Base-by-base conservation (phyloP, 1,140 invertebrate genomes). In the Cydia strobilella region DNA sequence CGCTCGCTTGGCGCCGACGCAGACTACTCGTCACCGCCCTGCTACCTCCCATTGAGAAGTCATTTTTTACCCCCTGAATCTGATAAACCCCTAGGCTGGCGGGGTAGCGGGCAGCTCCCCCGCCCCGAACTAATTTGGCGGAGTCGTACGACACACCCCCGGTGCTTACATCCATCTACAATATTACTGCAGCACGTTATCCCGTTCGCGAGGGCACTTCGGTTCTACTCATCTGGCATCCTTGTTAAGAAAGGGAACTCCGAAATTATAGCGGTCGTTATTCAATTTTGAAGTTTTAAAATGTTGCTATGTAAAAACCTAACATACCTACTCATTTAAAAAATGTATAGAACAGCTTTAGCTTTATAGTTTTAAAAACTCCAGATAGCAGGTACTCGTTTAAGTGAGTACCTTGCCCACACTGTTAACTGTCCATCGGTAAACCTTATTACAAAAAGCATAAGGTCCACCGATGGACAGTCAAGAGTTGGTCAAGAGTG, bases 61-160 rank as follows among this genome's bases (percentile, higher is more conserved):
- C 84, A 90, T 93, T 93, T 92, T 91, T 92, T 85, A 88, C 86
- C 90, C 90, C 91, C 91, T 88, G 89, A 89, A 91, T 91, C 90
- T 89, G 90, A 91, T 91, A 91, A 91, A 88, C 88, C 89, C 87
- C 80, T 79, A 80, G 80, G 80, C 83, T 27, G 25, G 23, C 23
- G 75, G 54, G 39, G 75, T 48, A 74, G 77, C 77, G 81, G 80
- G 89, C 85, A 82, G 89, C 90, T 85, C 89, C 86, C 88, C 91
- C 90, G 90, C 90, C 90, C 90, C 90, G 91, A 92, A 92, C 91
- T 93, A 93, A 93, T 93, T 93, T 93, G 85, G 88, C 86, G 78
- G 88, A 93, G 90, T 92, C 88, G 89, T 86, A 92, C 87, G 89
- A 93, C 91, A 93, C 91, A 91, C 91, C 92, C 90, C 89, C 87